Base-by-base conservation (phyloP, 2,797 vertebrate genomes). In the Micromesistius poutassou region DNA sequence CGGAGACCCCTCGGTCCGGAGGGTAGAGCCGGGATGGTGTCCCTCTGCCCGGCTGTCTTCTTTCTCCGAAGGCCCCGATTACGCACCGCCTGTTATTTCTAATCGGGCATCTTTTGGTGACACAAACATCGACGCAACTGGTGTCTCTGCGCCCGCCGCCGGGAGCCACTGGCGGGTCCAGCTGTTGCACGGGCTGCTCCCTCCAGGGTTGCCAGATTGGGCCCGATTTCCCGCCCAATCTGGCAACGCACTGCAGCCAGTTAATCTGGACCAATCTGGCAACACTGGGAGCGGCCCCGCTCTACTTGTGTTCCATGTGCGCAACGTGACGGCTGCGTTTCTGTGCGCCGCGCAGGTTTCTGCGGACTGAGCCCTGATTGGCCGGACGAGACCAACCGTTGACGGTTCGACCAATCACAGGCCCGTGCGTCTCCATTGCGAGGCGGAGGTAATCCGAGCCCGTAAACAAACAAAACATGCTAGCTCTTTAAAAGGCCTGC, bases 271-370 rank as follows among this genome's bases (percentile, higher is more conserved):
- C 33, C 33, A 33, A 33, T 33, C 33, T 33, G 33, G 33, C 33
- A 33, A 33, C 33, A 31, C 81, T 50, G 7, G 77, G 73, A 4
- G 33, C 33, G 3, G 5, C 31, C 68, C 28, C 1, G 30, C 80
- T 84, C 85, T 50, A 80, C 77, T 82, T n/a, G 88, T 31, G 31
- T 85, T 87, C 88, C 90, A 91, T 90, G 90, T 91, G 91, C 88
- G 77, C 88, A 93, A 93, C 91, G 90, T 91, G 92, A 94, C 80
- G 83, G 84, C 81, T 73, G 87, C n/a, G n/a, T n/a, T n/a, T n/a
- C 86, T 42, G 75, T 30, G 78, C 35, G 42, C 42, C 14, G 13
- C 42, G 42, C 13, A 16, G 42, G 42, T 25, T 25, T 83, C 80
- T 79, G 87, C 89, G 90, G 88, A 92, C 87, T 87, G 83, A 30